phyloP scores from a whole-genome alignment of 2,797 vertebrate genomes.

The Synanceia verrucosa region DNA sequence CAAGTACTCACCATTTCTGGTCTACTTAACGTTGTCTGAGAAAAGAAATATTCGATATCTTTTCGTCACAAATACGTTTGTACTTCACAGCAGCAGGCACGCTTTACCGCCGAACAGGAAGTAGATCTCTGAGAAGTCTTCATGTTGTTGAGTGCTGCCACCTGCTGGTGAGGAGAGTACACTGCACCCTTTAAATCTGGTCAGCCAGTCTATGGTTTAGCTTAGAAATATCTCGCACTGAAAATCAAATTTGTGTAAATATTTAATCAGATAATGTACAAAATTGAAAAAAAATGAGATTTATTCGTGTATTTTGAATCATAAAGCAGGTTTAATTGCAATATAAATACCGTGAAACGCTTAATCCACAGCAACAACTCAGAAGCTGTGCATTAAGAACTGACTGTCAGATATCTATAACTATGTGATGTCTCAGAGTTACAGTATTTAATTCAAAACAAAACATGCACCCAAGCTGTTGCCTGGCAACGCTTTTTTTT shows the following conservation, averaged over 20 bases:
- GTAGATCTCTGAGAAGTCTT: slow-evolving; percentile 18
- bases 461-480: no score
- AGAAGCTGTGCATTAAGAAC: no score
- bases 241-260: neutral
- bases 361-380: no score
- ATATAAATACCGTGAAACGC: no score
- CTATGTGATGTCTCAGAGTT: no score
- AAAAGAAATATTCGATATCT: fast-evolving
- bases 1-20: slow-evolving; percentile 67
- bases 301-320: no score
- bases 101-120: slow-evolving; percentile 77
- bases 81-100: slow-evolving; percentile 56
- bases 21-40: fast-evolving
- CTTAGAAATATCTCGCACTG: neutral
- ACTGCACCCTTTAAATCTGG: neutral
- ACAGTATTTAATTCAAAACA: no score
- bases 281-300: no score
- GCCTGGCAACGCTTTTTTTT: no score
- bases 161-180: neutral
- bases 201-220: no score
- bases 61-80: slow-evolving; percentile 62
- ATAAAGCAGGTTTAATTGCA: no score
- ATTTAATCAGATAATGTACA: neutral
- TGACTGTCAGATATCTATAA: no score
- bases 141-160: slow-evolving; percentile 3